phyloP scores from a whole-genome alignment of 1,140 invertebrate species.

The Spodoptera frugiperda region DNA sequence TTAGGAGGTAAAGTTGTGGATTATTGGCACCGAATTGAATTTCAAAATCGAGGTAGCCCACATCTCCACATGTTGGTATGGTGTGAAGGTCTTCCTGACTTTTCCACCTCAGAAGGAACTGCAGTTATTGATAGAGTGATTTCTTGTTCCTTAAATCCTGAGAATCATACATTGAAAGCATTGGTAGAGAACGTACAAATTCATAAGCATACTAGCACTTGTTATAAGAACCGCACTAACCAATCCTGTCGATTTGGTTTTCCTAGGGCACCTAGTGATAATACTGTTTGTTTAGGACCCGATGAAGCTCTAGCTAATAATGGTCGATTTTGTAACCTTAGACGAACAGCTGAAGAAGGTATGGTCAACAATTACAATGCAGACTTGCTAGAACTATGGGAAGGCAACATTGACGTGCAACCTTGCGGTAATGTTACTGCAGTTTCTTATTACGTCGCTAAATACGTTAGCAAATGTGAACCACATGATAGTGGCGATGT shows the following conservation, averaged over 20 bases:
- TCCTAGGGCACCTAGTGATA: neutral
- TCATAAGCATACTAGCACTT: neutral
- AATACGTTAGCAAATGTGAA: too few species aligned
- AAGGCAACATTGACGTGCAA: too few species aligned
- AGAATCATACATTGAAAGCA: neutral
- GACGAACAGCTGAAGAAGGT: neutral
- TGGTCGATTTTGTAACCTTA: neutral
- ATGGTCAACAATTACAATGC: conserved; percentile 14
- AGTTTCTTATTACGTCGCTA: too few species aligned
- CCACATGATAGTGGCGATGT: too few species aligned
- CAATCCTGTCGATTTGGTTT: neutral
- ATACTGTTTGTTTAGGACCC: neutral
- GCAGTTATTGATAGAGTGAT: neutral
- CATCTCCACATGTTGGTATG: conserved; percentile 9
- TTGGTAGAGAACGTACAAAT: neutral
- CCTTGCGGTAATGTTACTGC: too few species aligned
- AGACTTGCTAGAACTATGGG: too few species aligned
- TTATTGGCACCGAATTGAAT: neutral
- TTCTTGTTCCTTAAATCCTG: neutral
- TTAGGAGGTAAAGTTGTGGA: neutral
- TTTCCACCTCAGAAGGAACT: neutral
- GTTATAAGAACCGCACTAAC: neutral
- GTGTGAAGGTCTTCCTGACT: neutral
- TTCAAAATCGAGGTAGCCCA: conserved; percentile 15
- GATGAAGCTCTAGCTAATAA: neutral